phyloP scores from a whole-genome alignment of 2,888 invertebrate genomes.

The Acrobasis suavella region DNA sequence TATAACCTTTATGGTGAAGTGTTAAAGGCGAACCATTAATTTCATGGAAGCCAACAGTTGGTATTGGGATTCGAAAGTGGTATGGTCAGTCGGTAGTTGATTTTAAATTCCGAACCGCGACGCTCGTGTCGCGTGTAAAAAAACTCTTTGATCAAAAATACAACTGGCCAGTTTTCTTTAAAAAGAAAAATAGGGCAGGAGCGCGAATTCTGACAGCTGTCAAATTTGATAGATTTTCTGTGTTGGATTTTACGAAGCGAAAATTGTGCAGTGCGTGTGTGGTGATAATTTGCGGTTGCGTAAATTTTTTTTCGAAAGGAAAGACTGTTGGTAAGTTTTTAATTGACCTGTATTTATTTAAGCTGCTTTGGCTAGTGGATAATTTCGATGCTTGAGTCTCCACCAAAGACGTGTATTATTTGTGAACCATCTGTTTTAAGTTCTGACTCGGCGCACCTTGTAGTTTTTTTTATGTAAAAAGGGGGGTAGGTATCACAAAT shows the following conservation, averaged over 20 bases:
- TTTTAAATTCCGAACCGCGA: constrained; percentile 40
- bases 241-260: background rate
- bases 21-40: background rate
- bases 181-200: constrained; percentile 33
- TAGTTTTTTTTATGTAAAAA: no score
- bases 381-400: background rate
- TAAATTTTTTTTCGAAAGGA: constrained; percentile 16
- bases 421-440: no score
- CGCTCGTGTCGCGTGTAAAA: constrained; percentile 41
- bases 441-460: no score
- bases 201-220: constrained; percentile 38
- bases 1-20: constrained; percentile 6
- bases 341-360: background rate
- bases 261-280: constrained; percentile 19
- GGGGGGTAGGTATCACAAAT: no score
- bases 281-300: constrained; percentile 11
- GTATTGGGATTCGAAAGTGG: constrained; percentile 62
- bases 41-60: constrained; percentile 16
- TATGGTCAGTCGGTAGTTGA: constrained; percentile 58
- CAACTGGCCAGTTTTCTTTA: constrained; percentile 30
- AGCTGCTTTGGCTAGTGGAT: background rate
- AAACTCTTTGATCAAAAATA: constrained; percentile 35
- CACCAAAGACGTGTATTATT: no score
- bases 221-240: background rate
- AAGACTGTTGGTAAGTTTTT: constrained; percentile 13